Base-by-base conservation (phyloP, 1,140 invertebrate species). In the Oncopodura yosiiana region DNA sequence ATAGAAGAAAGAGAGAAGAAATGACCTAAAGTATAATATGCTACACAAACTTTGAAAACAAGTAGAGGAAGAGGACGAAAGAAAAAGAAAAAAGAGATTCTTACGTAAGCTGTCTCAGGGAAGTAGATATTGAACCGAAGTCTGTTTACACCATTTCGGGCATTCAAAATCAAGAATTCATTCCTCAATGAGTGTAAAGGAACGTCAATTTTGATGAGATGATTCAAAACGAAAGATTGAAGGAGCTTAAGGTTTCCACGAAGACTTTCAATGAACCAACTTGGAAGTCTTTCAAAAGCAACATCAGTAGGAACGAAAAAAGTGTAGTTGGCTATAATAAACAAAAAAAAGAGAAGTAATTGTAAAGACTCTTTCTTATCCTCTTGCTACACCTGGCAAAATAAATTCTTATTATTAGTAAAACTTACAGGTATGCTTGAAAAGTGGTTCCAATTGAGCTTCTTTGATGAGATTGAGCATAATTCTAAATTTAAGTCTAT, bases 301-400 rank as follows among this genome's bases (percentile, higher is more conserved):
- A 37, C 48, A 37, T 64, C 62, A n/a, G 50, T 53, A 3, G 62
- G 62, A 9, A 49, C 56, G 32, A 64, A 62, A 11, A 64, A 48
- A 1, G 62, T 64, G 55, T 59, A 64, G 29, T 56, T 59, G 18
- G 23, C 62, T 64, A 29, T 14, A 49, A 30, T 21, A 36, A n/a
- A n/a, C 44, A 11, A 29, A 27, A 48, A 49, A 24, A 34, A n/a
- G n/a, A 3, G 8, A 53, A 5, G 14, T 49, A 8, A 43, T 9
- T 39, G 8, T 5, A 38, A 14, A 42, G 21, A 24, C 4, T n/a
- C n/a, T n/a, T 12, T 49, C 6, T 34, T 49, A 27, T 11, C n/a
- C 3, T 9, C 11, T 21, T 16, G 5, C 32, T 12, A 49, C 11
- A 5, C 30, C 3, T 18, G n/a, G 14, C 12, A 23, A 5, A 27